phyloP scores from a whole-genome alignment of 2,888 invertebrate genomes.

The Noctua pronuba region DNA sequence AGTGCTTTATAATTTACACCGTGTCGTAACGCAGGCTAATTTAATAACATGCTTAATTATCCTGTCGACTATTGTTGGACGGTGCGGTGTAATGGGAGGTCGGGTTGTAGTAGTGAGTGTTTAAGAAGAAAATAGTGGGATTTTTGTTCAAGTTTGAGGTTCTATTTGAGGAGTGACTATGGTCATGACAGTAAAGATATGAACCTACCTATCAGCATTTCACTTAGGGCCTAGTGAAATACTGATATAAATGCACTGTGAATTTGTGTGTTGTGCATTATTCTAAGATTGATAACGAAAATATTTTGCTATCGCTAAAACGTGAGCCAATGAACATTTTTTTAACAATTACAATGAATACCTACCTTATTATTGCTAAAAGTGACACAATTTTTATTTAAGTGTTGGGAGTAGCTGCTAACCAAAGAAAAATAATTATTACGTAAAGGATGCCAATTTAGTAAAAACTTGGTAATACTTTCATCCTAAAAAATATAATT shows the following conservation, averaged over 20 bases:
- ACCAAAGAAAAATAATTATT: background rate
- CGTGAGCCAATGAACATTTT: background rate
- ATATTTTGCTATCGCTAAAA: background rate
- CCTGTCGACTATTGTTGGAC: slow-evolving; percentile 33
- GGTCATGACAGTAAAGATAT: background rate
- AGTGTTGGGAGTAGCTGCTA: background rate
- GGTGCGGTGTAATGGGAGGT: slow-evolving; percentile 25
- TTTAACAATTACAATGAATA: background rate
- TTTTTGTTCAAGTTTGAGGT: background rate
- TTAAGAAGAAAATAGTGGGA: background rate
- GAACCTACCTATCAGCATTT: background rate
- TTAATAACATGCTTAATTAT: slow-evolving; percentile 69
- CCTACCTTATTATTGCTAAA: background rate
- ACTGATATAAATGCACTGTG: too few species aligned
- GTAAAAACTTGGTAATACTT: background rate
- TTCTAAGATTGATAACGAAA: background rate
- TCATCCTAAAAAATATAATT: background rate
- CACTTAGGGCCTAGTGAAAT: too few species aligned
- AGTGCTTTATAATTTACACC: slow-evolving; percentile 66
- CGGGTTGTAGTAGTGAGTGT: background rate
- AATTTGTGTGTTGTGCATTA: background rate
- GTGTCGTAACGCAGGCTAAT: slow-evolving; percentile 62
- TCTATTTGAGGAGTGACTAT: background rate
- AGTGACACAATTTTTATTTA: background rate
- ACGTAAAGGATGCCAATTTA: background rate